These are phyloP conservation scores for Aphodius sticticus DNA, from an alignment of 2,888 invertebrate species.

Conservation along the genomic window DNA sequence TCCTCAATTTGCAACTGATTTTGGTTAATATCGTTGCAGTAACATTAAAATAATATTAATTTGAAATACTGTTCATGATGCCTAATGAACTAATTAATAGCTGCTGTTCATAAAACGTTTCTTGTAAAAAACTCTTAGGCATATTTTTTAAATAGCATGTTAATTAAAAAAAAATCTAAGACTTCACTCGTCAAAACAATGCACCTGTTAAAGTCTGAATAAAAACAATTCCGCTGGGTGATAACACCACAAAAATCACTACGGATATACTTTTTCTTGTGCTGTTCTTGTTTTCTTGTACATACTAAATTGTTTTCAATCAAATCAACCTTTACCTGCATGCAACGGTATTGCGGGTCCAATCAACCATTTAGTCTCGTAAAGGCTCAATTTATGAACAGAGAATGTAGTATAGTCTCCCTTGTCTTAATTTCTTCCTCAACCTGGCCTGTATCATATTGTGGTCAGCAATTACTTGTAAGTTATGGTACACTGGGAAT, in stretches of 20 bases:
- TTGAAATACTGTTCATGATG: no score
- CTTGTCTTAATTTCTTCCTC: constrained; percentile 41
- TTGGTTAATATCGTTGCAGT: no score
- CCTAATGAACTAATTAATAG: no score
- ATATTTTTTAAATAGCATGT: no score
- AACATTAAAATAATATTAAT: no score
- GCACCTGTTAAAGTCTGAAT: no score
- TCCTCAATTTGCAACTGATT: no score
- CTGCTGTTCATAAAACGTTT: no score
- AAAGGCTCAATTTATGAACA: background rate
- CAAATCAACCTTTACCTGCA: background rate
- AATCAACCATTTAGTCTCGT: constrained; percentile 11
- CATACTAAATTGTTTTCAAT: constrained; percentile 5
- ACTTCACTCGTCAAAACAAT: no score
- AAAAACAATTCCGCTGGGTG: no score
- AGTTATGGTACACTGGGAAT: constrained; percentile 47
- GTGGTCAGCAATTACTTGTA: constrained; percentile 50
- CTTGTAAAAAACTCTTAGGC: no score
- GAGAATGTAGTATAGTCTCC: constrained; percentile 27
- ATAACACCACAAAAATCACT: background rate
- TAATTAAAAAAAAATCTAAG: no score
- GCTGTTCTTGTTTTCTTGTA: background rate
- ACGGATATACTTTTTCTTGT: background rate
- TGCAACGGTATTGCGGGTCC: background rate
- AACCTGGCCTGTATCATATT: constrained; percentile 43